Base-by-base conservation (phyloP, 2,113 vertebrate species). In the Neogale vison region DNA sequence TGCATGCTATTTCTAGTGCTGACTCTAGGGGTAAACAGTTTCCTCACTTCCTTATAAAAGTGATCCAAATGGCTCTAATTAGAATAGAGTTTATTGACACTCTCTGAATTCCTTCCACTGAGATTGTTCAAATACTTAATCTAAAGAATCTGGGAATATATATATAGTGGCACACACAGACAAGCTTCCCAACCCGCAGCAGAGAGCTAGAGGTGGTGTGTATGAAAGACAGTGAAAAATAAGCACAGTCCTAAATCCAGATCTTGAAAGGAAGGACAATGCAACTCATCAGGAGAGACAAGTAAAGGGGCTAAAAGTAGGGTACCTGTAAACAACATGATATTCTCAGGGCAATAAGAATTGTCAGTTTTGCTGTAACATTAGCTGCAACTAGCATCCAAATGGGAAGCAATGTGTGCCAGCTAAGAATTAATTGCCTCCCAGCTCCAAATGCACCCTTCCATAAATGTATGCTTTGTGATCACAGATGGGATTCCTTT, bases 31-130 rank as follows among this genome's bases (percentile, higher is more conserved):
- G 39, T 45, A 92, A 85, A 89, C 6, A 69, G n/a, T 91, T 85
- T 88, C 69, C n/a, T 88, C 26, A 82, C 79, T 86, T 77, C 45
- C 82, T 88, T 83, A 83, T 59, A 74, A 74, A 94, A 87, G n/a
- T 87, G 34, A 87, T 31, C 24, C 26, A 18, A 72, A 91, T 9
- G 21, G 4, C 21, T 96, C 67, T 86, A 77, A 81, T 90, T 55
- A 94, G 50, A 85, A 72, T 11, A 69, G 55, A 84, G 23, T 61
- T 69, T 94, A 88, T 1, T 63, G 8, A 87, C 57, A 84, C 23
- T 80, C 24, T 21, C 47, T 59, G 34, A 93, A 57, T 72, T 76
- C 29, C 88, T 95, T 52, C 21, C 47, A 97, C 34, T 89, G 29
- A 95, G n/a, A 57, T 4, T 89, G 34, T 12, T 89, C 87, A 79